phyloP scores from a whole-genome alignment of 2,888 invertebrate genomes.

The Diarsia dahlii region DNA sequence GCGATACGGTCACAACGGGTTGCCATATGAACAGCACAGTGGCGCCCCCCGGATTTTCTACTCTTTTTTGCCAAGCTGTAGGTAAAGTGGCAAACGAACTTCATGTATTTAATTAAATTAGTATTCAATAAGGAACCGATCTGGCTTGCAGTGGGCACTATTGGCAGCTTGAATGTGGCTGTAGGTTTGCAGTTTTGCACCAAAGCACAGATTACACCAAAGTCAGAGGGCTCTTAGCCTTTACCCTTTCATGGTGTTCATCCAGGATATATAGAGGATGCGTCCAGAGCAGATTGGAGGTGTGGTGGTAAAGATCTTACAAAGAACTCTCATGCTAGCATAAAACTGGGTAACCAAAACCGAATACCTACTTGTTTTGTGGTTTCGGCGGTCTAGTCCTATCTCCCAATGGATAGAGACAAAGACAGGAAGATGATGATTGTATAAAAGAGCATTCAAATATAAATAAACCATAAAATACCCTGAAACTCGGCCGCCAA shows the following conservation, averaged over 20 bases:
- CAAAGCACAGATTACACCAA: too few species aligned
- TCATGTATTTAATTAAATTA: too few species aligned
- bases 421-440: not conserved
- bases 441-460: not conserved
- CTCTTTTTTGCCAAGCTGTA: too few species aligned
- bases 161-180: not conserved
- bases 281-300: not conserved
- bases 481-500: constrained; percentile 96
- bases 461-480: constrained; percentile 76
- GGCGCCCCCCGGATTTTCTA: too few species aligned
- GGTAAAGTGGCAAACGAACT: too few species aligned
- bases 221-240: not conserved
- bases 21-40: too few species aligned
- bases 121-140: not conserved
- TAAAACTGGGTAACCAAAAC: not conserved
- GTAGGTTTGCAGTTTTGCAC: too few species aligned
- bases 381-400: not conserved
- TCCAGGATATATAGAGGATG: not conserved
- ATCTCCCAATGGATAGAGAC: not conserved
- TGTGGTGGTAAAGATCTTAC: not conserved
- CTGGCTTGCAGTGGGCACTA: not conserved
- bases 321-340: not conserved
- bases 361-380: not conserved
- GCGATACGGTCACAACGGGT: too few species aligned
- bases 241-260: not conserved